phyloP scores from a whole-genome alignment of 2,888 invertebrate species.

The Pachycephus smyrnensis region DNA sequence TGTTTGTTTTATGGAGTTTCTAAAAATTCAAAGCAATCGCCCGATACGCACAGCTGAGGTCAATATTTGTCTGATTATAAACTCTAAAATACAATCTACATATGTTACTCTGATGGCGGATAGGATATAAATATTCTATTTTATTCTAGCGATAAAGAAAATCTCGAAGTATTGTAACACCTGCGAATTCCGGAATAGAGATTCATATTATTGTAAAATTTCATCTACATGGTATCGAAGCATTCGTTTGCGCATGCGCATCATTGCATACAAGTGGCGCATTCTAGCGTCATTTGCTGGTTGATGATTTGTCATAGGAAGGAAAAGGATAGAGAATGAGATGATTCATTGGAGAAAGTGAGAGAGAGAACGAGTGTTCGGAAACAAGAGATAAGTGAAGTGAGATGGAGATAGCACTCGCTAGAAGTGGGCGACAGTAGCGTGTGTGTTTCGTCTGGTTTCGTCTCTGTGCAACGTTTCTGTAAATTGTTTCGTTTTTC shows the following conservation, averaged over 20 bases:
- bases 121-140: too few species aligned
- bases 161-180: background rate
- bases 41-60: too few species aligned
- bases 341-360: background rate
- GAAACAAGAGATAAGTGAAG: background rate
- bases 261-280: background rate
- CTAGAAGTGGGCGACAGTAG: background rate
- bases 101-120: too few species aligned
- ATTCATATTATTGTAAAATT: background rate
- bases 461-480: conserved; percentile 22
- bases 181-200: background rate
- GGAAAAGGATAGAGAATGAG: background rate
- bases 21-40: too few species aligned
- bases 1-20: too few species aligned
- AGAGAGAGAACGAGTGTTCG: background rate
- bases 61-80: too few species aligned
- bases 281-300: background rate
- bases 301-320: background rate
- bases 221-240: background rate
- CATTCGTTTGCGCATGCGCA: background rate
- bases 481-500: conserved; percentile 25
- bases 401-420: background rate
- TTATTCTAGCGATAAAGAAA: too few species aligned
- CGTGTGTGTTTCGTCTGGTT: background rate
- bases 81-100: too few species aligned